A percentile compares a stretch with the other conserved stretches of the same genome.
phyloP scores from a whole-genome alignment of 2,888 invertebrate species.

The Ellobium chinense region DNA sequence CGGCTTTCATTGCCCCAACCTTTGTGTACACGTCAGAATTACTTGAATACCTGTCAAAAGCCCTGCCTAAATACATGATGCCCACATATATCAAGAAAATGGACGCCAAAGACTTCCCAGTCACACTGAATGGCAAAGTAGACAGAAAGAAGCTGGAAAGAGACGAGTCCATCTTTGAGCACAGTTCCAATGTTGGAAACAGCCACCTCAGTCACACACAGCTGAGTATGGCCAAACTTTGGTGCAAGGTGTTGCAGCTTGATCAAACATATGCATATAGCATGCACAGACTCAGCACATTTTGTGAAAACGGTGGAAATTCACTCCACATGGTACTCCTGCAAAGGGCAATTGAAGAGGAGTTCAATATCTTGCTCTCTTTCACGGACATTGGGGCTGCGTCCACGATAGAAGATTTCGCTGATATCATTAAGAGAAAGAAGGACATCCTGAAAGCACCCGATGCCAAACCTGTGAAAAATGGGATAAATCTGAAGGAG shows the following conservation, averaged over 20 bases:
- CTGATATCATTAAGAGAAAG: constrained; percentile 55
- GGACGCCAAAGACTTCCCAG: constrained; percentile 57
- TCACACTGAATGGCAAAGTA: constrained; percentile 62
- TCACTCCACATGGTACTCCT: constrained; percentile 63
- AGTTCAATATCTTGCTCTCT: constrained; percentile 53
- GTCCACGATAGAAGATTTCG: constrained; percentile 61
- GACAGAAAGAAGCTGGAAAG: constrained; percentile 56
- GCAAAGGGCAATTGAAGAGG: constrained; percentile 57
- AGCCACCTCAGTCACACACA: constrained; percentile 61
- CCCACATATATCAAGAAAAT: constrained; percentile 61
- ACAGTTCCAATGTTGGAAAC: constrained; percentile 38
- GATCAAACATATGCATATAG: constrained; percentile 56
- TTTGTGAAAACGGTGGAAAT: constrained; percentile 67
- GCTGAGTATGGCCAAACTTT: constrained; percentile 55
- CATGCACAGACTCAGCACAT: constrained; percentile 60
- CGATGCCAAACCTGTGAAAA: background rate
- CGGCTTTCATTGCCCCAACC: constrained; percentile 62
- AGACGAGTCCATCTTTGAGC: constrained; percentile 58
- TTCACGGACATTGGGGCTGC: constrained; percentile 61
- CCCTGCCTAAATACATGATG: constrained; percentile 64
- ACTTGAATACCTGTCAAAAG: constrained; percentile 58
- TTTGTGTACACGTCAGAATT: constrained; percentile 59
- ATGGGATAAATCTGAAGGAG: background rate
- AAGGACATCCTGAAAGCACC: constrained; percentile 38
- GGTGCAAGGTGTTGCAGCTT: constrained; percentile 59